phyloP scores from a whole-genome alignment of 2,113 vertebrate genomes.

The Nothoprocta pentlandii region DNA sequence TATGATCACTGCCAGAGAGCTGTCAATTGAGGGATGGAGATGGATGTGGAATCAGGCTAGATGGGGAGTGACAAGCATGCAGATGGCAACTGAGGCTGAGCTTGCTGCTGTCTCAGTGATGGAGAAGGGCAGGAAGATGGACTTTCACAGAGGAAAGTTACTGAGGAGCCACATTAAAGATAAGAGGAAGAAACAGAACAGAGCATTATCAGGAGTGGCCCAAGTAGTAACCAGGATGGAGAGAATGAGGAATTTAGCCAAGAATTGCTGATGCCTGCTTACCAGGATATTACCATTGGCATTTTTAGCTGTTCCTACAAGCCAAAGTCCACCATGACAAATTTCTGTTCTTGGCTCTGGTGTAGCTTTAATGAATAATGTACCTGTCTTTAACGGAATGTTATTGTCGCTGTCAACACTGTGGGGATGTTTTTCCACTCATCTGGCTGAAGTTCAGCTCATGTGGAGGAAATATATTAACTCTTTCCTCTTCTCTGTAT shows the following conservation, averaged over 20 bases:
- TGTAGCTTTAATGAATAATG: not conserved
- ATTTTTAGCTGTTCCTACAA: not conserved
- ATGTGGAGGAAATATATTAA: not conserved
- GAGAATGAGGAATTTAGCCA: not conserved
- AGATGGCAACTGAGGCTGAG: not conserved
- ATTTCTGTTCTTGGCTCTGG: not conserved
- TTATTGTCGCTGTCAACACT: not conserved
- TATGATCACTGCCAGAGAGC: not conserved
- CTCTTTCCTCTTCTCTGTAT: not conserved
- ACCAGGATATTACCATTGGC: not conserved
- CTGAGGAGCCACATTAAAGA: not conserved
- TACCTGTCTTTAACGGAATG: not conserved
- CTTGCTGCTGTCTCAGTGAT: not conserved
- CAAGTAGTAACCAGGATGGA: not conserved
- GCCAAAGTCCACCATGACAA: not conserved
- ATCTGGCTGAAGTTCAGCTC: not conserved
- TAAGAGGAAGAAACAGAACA: not conserved
- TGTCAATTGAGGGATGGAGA: accelerated
- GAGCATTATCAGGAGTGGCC: not conserved
- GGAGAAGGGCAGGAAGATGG: not conserved
- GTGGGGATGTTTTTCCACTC: accelerated
- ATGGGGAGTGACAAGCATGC: too few relatives aligned
- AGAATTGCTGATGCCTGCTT: not conserved
- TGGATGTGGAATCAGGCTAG: not conserved
- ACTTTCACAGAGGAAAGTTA: not conserved